Base-by-base conservation (phyloP, 2,113 vertebrate species). In the Chaetodon auriga region DNA sequence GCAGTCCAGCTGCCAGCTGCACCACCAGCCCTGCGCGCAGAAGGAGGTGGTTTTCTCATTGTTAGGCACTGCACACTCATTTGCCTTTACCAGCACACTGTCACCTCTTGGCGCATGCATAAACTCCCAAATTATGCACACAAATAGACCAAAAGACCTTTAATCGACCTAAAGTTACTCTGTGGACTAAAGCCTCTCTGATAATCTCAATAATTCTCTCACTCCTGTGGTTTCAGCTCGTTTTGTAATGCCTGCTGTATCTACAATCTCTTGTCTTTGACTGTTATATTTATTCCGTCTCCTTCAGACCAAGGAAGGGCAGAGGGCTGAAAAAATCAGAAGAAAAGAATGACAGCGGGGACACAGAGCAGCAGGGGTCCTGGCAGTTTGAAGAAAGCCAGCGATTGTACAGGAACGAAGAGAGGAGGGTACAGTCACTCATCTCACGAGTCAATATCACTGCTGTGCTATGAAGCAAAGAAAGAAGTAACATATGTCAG, bases 21-120 rank as follows among this genome's bases (percentile, higher is more conserved):
- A 95, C 91, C 23, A 90, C 36, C 90, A 97, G 96, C 23, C 96
- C 97, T 11, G 87, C 93, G 48, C 94, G 97, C 87, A 95, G 97
- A 45, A 95, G 96, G 89, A 98, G 97, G 98, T 99, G 87, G 88
- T 92, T 8, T 23, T 13, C 62, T 64, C 80, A 73, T 92, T 89
- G 84, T 84, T 77, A 80, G 58, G 69, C 89, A 14, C 45, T 53
- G 71, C 85, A 69, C 70, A 48, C 62, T 68, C 62, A 18, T 81
- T 79, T 75, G 16, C 35, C 75, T 72, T 36, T n/a, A 65, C 55
- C 46, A 68, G 75, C 75, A 78, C 81, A 25, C 65, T 30, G 64
- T 75, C 63, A 64, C 73, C 88, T 76, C 70, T 43, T 48, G 61
- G 54, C 55, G 41, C 62, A 55, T 49, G n/a, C 62, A 36, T 68